Percentiles rank a stretch among this genome's conserved stretches.
Conservation (phyloP, 2,797 vertebrate genomes). For the Enteromius paludinosus region DNA sequence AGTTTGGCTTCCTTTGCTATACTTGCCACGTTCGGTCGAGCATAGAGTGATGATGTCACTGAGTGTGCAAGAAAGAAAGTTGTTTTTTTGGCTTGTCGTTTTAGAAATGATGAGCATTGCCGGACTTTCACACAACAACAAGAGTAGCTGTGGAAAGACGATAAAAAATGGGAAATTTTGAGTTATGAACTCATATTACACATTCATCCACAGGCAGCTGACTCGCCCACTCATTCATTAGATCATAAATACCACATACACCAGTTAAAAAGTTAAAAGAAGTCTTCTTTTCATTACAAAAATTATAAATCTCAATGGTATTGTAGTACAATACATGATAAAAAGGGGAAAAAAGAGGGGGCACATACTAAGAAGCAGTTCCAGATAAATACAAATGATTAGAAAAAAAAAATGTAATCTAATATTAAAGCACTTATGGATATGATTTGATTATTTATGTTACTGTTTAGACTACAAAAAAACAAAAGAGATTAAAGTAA, state of each 20-base stretch:
- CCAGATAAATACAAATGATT: neutral
- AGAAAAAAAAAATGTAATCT: neutral
- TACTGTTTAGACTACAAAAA: neutral
- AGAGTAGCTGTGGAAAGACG: neutral
- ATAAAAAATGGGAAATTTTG: neutral
- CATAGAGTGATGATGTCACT: conserved; percentile 15
- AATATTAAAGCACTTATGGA: neutral
- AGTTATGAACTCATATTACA: neutral
- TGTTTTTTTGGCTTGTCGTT: neutral
- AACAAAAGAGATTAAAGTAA: neutral
- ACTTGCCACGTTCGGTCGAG: conserved; percentile 6
- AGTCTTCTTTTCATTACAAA: neutral
- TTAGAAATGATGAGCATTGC: neutral
- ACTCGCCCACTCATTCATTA: neutral
- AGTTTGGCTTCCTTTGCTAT: conserved; percentile 4
- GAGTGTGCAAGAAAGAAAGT: neutral
- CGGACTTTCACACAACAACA: neutral
- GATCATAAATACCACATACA: neutral
- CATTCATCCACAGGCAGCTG: neutral
- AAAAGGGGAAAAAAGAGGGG: neutral
- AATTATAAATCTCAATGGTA: neutral
- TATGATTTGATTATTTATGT: neutral
- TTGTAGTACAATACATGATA: neutral
- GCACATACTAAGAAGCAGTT: neutral
- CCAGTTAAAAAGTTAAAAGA: neutral